These are phyloP conservation scores for Drosophila meridionalis DNA, from an alignment of 2,888 invertebrate species.

Conservation along the genomic window DNA sequence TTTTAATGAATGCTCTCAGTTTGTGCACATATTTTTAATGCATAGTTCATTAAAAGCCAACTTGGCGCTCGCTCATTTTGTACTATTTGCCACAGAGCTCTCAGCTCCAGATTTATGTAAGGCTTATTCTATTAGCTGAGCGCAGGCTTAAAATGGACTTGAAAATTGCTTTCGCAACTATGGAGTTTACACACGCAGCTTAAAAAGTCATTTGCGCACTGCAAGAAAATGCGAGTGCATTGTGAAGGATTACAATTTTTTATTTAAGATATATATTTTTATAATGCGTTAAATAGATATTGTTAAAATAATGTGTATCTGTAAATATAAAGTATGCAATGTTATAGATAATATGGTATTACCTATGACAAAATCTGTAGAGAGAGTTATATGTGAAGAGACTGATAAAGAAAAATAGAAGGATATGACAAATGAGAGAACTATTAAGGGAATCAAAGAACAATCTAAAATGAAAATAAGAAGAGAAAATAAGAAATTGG, in stretches of 20 bases:
- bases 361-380: too few relatives aligned
- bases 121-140: slow-evolving; percentile 53
- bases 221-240: neutral
- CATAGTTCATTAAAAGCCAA: slow-evolving; percentile 78
- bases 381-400: too few relatives aligned
- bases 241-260: neutral
- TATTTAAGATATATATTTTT: neutral
- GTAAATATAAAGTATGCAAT: too few relatives aligned
- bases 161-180: slow-evolving; percentile 53
- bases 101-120: slow-evolving; percentile 57
- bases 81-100: slow-evolving; percentile 23
- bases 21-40: slow-evolving; percentile 79
- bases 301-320: too few relatives aligned
- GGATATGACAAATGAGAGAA: too few relatives aligned
- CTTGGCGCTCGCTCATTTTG: slow-evolving; percentile 51
- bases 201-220: neutral
- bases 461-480: too few relatives aligned
- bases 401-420: too few relatives aligned
- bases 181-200: slow-evolving; percentile 26
- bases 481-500: too few relatives aligned
- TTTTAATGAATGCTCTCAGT: slow-evolving; percentile 81
- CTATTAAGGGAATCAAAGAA: too few relatives aligned
- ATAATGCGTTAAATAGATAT: too few relatives aligned
- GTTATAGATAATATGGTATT: too few relatives aligned
- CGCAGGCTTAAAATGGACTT: slow-evolving; percentile 58